Base-by-base conservation (phyloP, 2,888 invertebrate species). In the Siphlonurus alternatus region DNA sequence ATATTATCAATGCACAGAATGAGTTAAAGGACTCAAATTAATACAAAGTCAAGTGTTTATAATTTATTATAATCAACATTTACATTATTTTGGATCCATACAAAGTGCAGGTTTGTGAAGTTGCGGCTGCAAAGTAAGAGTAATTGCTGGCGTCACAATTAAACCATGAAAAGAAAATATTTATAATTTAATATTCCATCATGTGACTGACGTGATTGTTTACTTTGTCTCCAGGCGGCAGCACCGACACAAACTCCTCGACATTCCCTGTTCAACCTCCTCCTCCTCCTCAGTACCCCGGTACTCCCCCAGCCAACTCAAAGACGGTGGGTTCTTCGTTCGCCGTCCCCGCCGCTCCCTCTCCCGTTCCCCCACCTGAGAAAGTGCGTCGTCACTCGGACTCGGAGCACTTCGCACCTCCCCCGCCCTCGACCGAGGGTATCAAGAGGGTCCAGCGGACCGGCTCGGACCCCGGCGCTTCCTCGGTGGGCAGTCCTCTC, bases 341-440 rank as follows among this genome's bases (percentile, higher is more conserved):
- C 53, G 65, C 62, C n/a, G 20, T 63, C 19, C 38, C 65, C 23
- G 51, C 66, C 25, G 63, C 63, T 2, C 62, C 61, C 38, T 25
- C 63, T 2, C 22, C 66, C 61, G 62, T 59, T 61, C 56, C 64
- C 5, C 59, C 66, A 59, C 56, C 67, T 24, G 70, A 71, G 62
- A 71, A 71, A 62, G 68, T 77, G 66, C 76, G 83, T 67, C 77
- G 83, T 70, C 78, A 83, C 73, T 80, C 82, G 69, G 81, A 81
- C 71, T 78, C 80, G 60, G 81, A 81, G 69, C 79, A 81, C 69
- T 81, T 81, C 68, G 77, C 75, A 53, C 70, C 74, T 25, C 71
- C 77, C 74, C 65, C 76, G 73, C 71, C 77, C 73, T 76, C 79
- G 64, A 73, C 75, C 68, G 71, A 76, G 22, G 72, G 73, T 24